Evolutionary conservation across 1,140 invertebrate genomes (phyloP), one percentile per base, ranked within the genome.

Genomic region (Pachypsylla venusta): DNA sequence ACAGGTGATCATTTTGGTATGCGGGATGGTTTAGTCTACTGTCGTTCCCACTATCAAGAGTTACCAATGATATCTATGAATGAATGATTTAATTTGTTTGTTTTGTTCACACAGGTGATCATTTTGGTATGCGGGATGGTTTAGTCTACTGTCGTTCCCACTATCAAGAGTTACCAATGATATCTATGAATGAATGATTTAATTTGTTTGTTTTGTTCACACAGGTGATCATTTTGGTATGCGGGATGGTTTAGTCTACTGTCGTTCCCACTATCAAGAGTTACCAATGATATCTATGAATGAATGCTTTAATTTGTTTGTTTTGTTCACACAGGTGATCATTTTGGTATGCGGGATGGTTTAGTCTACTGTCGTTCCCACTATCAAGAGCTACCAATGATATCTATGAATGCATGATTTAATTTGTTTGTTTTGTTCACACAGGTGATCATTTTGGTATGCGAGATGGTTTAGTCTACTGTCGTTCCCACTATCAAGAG

Each of bases 1-100:
- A 90, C 89, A 70, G 87, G 94, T n/a, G 93, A 98, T 70, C 89
- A 93, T 64, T 97, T 94, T 72, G 92, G 93, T 35, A 89, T 93
- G 76, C 79, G 87, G 60, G 85, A 89, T 64, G 82, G 84, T 12
- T 80, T 83, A 26, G 84, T 91, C 25, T 83, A 86, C 65, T 89
- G 87, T 74, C 81, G 86, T 66, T 74, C 84, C 58, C 88, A 92
- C 72, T 92, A 88, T 73, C 72, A 61, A 70, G 73, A 26, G 71
- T 70, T 67, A 69, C 71, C 54, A n/a, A n/a, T n/a, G n/a, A n/a
- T n/a, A n/a, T n/a, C n/a, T n/a, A n/a, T n/a, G n/a, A n/a, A n/a
- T n/a, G n/a, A n/a, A n/a, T n/a, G n/a, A n/a, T n/a, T n/a, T n/a
- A n/a, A n/a, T n/a, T n/a, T n/a, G n/a, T n/a, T n/a, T n/a, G n/a